A percentile compares a stretch with the other conserved stretches of the same genome.
Evolutionary conservation across 2,113 vertebrate species (phyloP).

Genomic region (Malaclemys terrapin): DNA sequence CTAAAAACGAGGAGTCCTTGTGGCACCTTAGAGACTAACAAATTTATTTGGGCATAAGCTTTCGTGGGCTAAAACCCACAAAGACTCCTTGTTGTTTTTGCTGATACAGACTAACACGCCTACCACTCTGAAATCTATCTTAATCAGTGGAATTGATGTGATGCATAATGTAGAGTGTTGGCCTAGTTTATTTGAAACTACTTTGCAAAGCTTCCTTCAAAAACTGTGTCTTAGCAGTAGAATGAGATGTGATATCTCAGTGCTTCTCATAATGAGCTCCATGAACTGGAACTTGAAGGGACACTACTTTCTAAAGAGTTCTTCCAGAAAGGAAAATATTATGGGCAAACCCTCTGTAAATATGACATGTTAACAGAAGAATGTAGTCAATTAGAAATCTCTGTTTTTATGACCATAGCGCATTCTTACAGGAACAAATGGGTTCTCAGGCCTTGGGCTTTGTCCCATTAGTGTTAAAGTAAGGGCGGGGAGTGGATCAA

Average conservation of each 20-base stretch:
- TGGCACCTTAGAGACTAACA: no score
- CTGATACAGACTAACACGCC: no score
- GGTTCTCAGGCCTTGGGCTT: neutral
- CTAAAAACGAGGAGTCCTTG: no score
- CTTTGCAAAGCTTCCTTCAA: neutral
- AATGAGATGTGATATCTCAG: neutral
- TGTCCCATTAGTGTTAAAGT: neutral
- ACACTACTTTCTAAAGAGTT: neutral
- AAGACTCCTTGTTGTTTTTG: no score
- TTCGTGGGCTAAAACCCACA: no score
- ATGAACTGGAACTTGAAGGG: neutral
- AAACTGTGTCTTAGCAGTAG: neutral
- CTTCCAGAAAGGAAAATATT: neutral
- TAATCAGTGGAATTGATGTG: neutral
- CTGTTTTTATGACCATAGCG: neutral
- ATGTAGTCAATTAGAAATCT: neutral
- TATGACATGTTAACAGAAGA: neutral
- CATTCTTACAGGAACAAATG: neutral
- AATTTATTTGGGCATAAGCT: no score
- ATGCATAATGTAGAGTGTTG: neutral
- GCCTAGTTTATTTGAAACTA: neutral
- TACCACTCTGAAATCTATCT: neutral
- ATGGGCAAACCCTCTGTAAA: no score
- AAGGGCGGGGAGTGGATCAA: neutral
- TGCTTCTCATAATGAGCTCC: neutral